Evolutionary conservation across 2,888 invertebrate genomes (phyloP), one percentile per base, ranked within the genome.

Genomic region (Dasypogon diadema): DNA sequence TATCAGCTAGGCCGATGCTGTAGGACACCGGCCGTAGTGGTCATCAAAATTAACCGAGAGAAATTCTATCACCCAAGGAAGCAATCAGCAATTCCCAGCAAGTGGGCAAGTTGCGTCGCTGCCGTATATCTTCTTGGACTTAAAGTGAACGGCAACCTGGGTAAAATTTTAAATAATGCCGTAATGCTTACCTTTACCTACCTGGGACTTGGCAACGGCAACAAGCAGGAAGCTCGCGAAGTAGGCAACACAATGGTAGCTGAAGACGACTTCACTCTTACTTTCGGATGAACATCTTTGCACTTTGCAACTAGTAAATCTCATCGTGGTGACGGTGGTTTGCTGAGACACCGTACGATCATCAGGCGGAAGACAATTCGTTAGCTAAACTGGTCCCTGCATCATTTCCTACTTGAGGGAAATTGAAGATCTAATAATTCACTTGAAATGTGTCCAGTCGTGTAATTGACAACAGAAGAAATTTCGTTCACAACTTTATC

Each of bases 201-300:
- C 8, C 8, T 42, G 10, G 42, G 10, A 42, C 42, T 42, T 42
- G 42, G 65, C 24, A 65, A 37, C 22, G 14, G 22, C 46, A 65
- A 8, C 48, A 16, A 46, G 14, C 65, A 65, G 65, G 65, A 65
- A 65, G 65, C 46, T n/a, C 14, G n/a, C 3, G 18, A 51, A 51
- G 6, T 30, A 30, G 12, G 48, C 12, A 48, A 16, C 42, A 63
- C 42, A 63, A 46, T 65, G 14, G 65, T 46, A 46, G 21, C 26
- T 65, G 65, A 65, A 65, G 65, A 65, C 42, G 65, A 65, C 22
- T 46, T 16, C 10, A 46, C 65, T 65, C 37, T 65, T 65, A 65
- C 65, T 65, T 65, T 65, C 65, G 65, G 65, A 65, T 65, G 65
- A 21, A 24, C 65, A 65, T 65, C 65, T 65, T 48, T 34, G 24